phyloP scores from a whole-genome alignment of 1,140 invertebrate species.

The Reticulitermes speratus region DNA sequence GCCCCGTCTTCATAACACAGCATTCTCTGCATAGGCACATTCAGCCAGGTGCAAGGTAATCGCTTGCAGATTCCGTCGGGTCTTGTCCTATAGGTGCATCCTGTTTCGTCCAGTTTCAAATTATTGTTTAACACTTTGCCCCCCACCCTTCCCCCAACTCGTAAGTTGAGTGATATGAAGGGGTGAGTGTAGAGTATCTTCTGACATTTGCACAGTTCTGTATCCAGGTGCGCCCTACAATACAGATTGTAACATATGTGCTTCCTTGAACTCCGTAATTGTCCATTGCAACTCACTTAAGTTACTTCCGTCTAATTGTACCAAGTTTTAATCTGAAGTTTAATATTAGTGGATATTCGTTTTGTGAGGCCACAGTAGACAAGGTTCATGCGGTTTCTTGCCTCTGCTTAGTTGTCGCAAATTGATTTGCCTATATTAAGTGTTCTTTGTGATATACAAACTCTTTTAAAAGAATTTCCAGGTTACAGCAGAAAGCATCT shows the following conservation, averaged over 20 bases:
- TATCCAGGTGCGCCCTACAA: background rate
- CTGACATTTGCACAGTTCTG: background rate
- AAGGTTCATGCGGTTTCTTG: too few species aligned
- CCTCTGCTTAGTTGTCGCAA: too few species aligned
- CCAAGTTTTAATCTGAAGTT: too few species aligned
- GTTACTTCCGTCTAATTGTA: background rate
- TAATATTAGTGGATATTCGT: too few species aligned
- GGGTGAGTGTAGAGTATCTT: background rate
- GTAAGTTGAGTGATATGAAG: background rate
- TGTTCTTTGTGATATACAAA: too few species aligned
- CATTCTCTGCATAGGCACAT: background rate
- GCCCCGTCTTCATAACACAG: background rate
- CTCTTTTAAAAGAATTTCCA: too few species aligned
- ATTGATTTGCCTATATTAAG: too few species aligned
- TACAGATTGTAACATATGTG: background rate
- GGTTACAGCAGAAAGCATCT: too few species aligned
- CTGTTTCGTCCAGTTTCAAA: background rate
- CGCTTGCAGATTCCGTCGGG: background rate
- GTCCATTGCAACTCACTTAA: background rate
- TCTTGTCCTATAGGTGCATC: background rate
- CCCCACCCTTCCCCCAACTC: background rate
- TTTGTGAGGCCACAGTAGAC: too few species aligned
- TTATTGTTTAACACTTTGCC: background rate
- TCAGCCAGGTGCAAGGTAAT: background rate
- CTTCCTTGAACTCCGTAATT: too few species aligned